Base-by-base conservation (phyloP, 2,113 vertebrate species). In the Mugil cephalus region DNA sequence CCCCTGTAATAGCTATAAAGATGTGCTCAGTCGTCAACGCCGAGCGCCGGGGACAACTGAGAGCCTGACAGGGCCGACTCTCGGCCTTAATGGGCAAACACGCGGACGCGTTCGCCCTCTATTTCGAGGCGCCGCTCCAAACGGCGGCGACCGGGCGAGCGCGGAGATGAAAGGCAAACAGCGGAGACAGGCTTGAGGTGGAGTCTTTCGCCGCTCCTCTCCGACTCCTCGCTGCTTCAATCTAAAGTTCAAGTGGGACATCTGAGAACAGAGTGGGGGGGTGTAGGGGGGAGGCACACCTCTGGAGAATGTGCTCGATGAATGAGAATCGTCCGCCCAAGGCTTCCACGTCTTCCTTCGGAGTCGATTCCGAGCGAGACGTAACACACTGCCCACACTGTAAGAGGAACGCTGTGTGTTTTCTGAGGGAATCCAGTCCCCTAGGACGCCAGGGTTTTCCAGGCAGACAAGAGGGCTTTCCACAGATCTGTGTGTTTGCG, bases 381-480 rank as follows among this genome's bases (percentile, higher is more conserved):
- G 10, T n/a, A 69, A 70, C 84, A 86, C 78, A 88, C 79, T 85
- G 78, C 80, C 77, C 83, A 84, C 87, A 86, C 87, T 87, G 87
- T 90, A 72, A 87, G 79, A 82, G 69, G 67, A 91, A 84, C 72
- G 87, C 91, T 91, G 89, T 64, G 74, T 55, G 88, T 88, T 74
- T 90, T 91, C 78, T 66, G 68, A 87, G 91, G 90, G 93, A 86
- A 80, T 83, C 84, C 62, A 79, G 80, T 85, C 88, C 76, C 85
- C 30, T 38, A 89, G 85, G 87, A 87, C 73, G 70, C 87, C 58
- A 91, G 84, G 78, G 53, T 79, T 86, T 91, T 88, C 81, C 86
- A 91, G 69, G 66, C 84, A 86, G 85, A 88, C 87, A 76, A 84
- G 73, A 75, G 79, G 76, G 79, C 79, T 84, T 88, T 87, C 82